Conservation (phyloP, 2,113 vertebrate genomes). For the Lichenostomus cassidix region DNA sequence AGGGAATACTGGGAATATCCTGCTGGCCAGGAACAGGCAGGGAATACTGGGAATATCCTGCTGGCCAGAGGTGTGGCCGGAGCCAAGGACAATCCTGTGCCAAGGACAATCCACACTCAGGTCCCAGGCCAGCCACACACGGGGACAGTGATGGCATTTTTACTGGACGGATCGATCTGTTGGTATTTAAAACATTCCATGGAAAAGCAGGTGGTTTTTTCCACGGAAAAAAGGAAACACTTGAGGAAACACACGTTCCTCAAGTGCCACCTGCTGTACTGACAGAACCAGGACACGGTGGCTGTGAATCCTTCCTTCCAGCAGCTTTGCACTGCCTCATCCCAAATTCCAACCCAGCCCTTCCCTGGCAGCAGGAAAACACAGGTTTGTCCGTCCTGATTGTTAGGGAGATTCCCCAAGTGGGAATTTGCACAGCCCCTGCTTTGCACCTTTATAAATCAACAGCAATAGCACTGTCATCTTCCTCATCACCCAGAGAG, state of each 20-base stretch:
- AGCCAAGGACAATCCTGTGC: not conserved
- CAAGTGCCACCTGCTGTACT: constrained; percentile 72
- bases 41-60: not conserved
- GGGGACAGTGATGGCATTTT: not conserved
- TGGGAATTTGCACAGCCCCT: rapidly evolving
- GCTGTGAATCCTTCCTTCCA: not conserved
- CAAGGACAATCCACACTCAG: not conserved
- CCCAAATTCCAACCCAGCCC: not conserved
- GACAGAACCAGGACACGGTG: not conserved
- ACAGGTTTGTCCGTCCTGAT: not conserved
- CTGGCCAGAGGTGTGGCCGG: not conserved
- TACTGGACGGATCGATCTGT: not conserved
- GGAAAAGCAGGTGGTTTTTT: not conserved
- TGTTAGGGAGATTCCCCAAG: rapidly evolving
- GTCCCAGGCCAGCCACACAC: not conserved
- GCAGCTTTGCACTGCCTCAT: not conserved
- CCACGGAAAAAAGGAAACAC: not conserved
- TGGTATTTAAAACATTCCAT: not conserved
- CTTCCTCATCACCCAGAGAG: not conserved
- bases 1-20: not conserved
- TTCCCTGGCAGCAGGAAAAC: not conserved
- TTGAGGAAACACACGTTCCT: not conserved
- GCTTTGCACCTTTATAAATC: not conserved
- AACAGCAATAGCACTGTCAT: not conserved
- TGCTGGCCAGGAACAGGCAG: not conserved